Evolutionary conservation across 2,888 invertebrate species (phyloP).

Genomic region (Bombylius discolor): DNA sequence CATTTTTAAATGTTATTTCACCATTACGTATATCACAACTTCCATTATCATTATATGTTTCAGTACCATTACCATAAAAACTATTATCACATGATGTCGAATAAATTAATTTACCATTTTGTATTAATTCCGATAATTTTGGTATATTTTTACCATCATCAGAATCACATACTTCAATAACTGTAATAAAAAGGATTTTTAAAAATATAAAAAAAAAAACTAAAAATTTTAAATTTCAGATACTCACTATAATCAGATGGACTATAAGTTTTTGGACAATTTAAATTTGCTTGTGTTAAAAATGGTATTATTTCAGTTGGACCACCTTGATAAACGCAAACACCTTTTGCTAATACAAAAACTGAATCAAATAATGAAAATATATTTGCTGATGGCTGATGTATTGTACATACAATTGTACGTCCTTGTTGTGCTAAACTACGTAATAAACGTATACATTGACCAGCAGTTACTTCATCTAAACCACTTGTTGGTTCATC

Average conservation of each 20-base stretch:
- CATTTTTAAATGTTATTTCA: constrained; percentile 21
- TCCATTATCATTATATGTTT: constrained; percentile 23
- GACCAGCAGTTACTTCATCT: constrained; percentile 50
- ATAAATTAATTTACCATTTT: constrained; percentile 44
- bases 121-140: constrained; percentile 41
- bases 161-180: constrained; percentile 47
- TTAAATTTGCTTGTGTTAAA: constrained; percentile 41
- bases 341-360: constrained; percentile 50
- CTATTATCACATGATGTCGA: background rate
- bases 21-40: background rate
- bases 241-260: constrained; percentile 57
- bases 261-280: constrained; percentile 51
- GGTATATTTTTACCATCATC: constrained; percentile 42
- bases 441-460: constrained; percentile 45
- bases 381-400: constrained; percentile 54
- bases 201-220: constrained; percentile 5
- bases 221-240: background rate
- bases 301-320: constrained; percentile 48
- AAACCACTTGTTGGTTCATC: constrained; percentile 70
- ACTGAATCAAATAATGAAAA: constrained; percentile 51
- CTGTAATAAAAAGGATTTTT: constrained; percentile 28
- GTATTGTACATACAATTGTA: constrained; percentile 57
- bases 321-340: constrained; percentile 52
- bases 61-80: constrained; percentile 30
- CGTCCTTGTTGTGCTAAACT: constrained; percentile 48